Evolutionary conservation across 2,888 invertebrate genomes (phyloP).

Genomic region (Platycheirus albimanus): DNA sequence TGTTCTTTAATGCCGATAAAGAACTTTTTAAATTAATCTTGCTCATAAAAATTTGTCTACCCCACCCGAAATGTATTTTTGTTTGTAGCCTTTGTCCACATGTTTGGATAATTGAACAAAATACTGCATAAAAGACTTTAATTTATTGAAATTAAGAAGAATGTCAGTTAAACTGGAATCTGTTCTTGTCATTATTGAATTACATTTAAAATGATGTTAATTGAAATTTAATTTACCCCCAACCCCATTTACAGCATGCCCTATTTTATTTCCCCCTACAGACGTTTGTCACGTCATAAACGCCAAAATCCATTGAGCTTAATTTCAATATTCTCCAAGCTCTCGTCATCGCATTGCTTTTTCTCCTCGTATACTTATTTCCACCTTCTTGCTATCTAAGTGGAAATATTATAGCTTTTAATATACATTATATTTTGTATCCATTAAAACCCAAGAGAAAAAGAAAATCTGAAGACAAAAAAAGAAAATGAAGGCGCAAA

Average conservation of each 20-base stretch:
- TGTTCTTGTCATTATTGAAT: constrained; percentile 7
- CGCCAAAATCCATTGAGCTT: constrained; percentile 47
- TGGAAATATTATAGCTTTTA: constrained; percentile 23
- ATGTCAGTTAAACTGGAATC: too few relatives aligned
- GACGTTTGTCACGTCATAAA: background rate
- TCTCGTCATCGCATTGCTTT: constrained; percentile 54
- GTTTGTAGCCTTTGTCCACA: too few relatives aligned
- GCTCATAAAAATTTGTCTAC: too few relatives aligned
- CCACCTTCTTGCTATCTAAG: constrained; percentile 12
- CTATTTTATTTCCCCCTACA: too few relatives aligned
- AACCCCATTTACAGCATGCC: background rate
- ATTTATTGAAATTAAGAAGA: background rate
- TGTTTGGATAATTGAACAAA: too few relatives aligned
- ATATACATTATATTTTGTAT: constrained; percentile 13
- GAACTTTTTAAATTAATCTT: too few relatives aligned
- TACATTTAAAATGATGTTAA: constrained; percentile 51
- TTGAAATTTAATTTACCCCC: constrained; percentile 43
- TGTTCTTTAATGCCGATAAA: too few relatives aligned
- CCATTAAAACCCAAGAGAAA: constrained; percentile 37
- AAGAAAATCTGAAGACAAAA: constrained; percentile 6
- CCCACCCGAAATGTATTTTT: too few relatives aligned
- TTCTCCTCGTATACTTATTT: constrained; percentile 5
- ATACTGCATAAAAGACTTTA: too few relatives aligned
- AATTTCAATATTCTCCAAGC: constrained; percentile 60
- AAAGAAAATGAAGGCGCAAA: background rate